Evolutionary conservation across 2,888 invertebrate genomes (phyloP), one percentile per base, ranked within the genome.

Genomic region (Leptinotarsa rubiginosa): DNA sequence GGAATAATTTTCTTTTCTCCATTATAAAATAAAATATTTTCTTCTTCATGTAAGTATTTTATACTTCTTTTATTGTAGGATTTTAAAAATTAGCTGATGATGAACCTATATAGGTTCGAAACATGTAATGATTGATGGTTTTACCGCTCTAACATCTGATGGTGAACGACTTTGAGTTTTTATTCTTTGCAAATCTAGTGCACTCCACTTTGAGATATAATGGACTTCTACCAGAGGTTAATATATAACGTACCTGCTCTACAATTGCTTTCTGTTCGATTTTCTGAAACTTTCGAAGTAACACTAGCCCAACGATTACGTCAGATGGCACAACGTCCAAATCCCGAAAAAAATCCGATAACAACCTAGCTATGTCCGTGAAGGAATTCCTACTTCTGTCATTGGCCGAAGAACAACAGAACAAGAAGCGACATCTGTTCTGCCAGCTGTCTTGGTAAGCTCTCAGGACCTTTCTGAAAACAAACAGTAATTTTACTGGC

Each of bases 361-460:
- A 88, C 65, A 96, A 87, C 77, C 93, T 90, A 5, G 96, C 96
- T 77, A 96, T 95, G 86, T 96, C 96, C 31, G 95, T 92, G 85
- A 96, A 95, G 13, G 95, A 95, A 85, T 94, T 95, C 89, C 95
- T 89, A 85, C 92, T 94, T 75, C 93, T 90, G 83, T 95, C 95
- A 47, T 93, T 93, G 74, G 93, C 91, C 71, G 93, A 90, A 88
- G 95, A 93, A 86, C 96, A 96, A 86, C 96, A 96, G 85, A 96
- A 96, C 13, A 96, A 87, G 77, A 95, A 88, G 52, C 94, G 91
- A 86, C 95, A 95, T 79, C 96, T 90, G 85, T 94, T 92, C 86
- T 96, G 94, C 96, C 96, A 96, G 84, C 95, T 95, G 85, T 95
- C 94, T 87, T 96, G 95, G 87, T 96, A 96, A 56, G 95, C 95